These are phyloP conservation scores for Drosophila nigritarsus DNA, from an alignment of 2,888 invertebrate species.

Conservation along the genomic window DNA sequence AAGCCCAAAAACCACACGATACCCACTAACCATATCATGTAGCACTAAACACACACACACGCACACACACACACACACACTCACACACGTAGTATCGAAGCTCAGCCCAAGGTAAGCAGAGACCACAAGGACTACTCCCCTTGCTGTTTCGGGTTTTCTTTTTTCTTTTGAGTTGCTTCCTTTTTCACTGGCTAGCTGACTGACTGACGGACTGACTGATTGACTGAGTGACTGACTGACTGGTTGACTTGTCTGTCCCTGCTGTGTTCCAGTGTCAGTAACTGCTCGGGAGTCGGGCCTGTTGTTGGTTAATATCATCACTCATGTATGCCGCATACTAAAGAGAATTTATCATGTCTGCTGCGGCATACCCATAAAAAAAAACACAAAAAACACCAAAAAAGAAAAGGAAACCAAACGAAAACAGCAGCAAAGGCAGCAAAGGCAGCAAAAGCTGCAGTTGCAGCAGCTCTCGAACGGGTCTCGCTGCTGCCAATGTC, in stretches of 20 bases:
- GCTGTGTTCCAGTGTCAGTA: constrained; percentile 5
- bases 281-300: constrained; percentile 30
- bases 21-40: constrained; percentile 35
- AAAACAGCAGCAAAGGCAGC: not conserved
- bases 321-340: constrained; percentile 82
- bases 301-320: constrained; percentile 82
- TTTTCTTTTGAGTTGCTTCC: not conserved
- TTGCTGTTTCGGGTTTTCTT: not conserved
- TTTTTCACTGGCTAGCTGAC: constrained; percentile 16
- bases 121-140: constrained; percentile 7
- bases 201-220: constrained; percentile 33
- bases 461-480: constrained; percentile 19
- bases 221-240: constrained; percentile 39
- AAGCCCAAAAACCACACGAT: not conserved
- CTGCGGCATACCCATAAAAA: constrained; percentile 60
- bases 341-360: constrained; percentile 82
- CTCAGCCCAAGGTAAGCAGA: not conserved
- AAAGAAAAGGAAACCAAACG: constrained; percentile 6
- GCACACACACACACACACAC: not conserved
- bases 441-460: constrained; percentile 1
- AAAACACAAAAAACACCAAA: constrained; percentile 31
- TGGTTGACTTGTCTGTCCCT: constrained; percentile 42
- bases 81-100: not conserved
- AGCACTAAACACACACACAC: constrained; percentile 31
- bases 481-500: constrained; percentile 60